These are phyloP conservation scores for Sebastes goodei DNA, from an alignment of 2,797 vertebrate species.

Conservation along the genomic window DNA sequence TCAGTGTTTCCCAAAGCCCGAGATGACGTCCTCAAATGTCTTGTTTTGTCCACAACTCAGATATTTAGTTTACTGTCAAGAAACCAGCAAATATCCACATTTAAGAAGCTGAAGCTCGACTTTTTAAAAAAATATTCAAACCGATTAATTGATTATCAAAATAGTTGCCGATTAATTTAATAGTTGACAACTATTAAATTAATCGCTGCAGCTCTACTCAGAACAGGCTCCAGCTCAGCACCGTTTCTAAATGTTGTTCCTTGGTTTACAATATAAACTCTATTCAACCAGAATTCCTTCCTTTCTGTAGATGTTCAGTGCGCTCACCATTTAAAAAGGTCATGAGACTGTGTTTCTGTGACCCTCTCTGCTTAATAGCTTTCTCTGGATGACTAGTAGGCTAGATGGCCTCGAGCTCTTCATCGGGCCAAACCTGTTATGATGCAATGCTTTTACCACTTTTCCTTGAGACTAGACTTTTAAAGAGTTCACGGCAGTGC, in stretches of 20 bases:
- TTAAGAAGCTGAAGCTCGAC: no score
- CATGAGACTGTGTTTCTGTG: constrained; percentile 33
- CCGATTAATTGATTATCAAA: no score
- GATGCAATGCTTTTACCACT: constrained; percentile 70
- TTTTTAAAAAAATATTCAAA: no score
- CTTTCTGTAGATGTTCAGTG: constrained; percentile 11
- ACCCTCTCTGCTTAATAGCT: constrained; percentile 60
- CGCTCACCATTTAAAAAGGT: constrained; percentile 40
- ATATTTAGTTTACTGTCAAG: no score
- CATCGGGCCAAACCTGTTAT: constrained; percentile 49
- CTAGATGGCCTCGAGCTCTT: constrained; percentile 40
- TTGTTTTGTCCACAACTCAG: no score
- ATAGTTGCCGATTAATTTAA: no score
- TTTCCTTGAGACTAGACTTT: constrained; percentile 62
- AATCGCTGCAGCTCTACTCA: no score
- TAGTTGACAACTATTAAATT: no score
- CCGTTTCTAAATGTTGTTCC: neutral
- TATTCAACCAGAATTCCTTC: constrained; percentile 3
- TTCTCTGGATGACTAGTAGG: constrained; percentile 48
- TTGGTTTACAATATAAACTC: constrained; percentile 8
- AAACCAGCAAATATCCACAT: no score
- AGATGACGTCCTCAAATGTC: no score
- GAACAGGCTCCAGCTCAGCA: neutral
- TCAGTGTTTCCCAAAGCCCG: no score
- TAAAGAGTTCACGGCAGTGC: constrained; percentile 54